Base-by-base conservation (phyloP, 2,797 vertebrate genomes). In the Paguma larvata region DNA sequence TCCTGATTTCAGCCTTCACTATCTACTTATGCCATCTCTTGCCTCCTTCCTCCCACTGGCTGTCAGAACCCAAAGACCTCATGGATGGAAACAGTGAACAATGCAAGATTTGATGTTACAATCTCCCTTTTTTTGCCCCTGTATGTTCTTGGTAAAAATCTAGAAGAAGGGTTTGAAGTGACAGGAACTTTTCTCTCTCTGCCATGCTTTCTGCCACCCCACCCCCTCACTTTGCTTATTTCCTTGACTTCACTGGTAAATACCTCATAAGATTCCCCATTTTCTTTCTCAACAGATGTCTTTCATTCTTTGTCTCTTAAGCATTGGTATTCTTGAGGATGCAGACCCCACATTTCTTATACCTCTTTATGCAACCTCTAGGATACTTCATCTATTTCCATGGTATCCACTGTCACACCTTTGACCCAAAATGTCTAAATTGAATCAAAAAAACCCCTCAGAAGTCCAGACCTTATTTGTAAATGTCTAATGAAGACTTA, bases 401-500 rank as follows among this genome's bases (percentile, higher is more conserved):
- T n/a, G 32, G 44, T 63, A 92, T 30, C n/a, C 93, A 78, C 8
- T 85, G 68, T 85, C 62, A 67, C 30, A 32, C 46, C 10, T 89
- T 91, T 53, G 27, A 86, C 68, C 89, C 68, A 73, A 53, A 93
- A 48, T 77, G 63, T 87, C 75, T 84, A 53, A 78, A 86, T 73
- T 84, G 68, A 96, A 84, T 51, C 41, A 12, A 27, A 83, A 83
- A 62, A 13, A 86, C 56, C 8, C n/a, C 3, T 77, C 27, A 18
- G 53, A 95, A 70, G 51, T 82, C 5, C 56, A 86, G 34, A 70
- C 16, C 25, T 83, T 32, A 96, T 41, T 83, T 14, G 78, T 34
- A 92, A 94, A 16, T 84, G 3, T 56, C 63, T 63, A 68, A 16
- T 77, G 27, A 86, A 89, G 59, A 68, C 11, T n/a, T 44, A 21